Percentiles rank a stretch among this genome's conserved stretches.
Evolutionary conservation across 2,888 invertebrate species (phyloP).

Genomic region (Ischnus inquisitorius): DNA sequence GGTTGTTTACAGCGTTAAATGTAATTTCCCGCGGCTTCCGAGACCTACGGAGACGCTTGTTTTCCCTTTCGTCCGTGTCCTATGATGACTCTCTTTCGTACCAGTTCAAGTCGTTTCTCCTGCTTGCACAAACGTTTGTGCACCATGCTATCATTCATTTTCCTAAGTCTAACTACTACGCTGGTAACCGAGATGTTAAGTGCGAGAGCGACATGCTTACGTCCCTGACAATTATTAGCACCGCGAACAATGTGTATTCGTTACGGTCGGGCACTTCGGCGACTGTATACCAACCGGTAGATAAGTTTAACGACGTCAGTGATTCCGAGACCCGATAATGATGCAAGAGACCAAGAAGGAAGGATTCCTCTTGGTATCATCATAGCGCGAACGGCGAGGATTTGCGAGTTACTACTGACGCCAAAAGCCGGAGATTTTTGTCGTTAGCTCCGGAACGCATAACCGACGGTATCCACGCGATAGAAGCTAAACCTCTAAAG

Average conservation of each 20-base stretch:
- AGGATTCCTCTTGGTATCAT: not conserved
- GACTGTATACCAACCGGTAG: not conserved
- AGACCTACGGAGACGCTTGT: conserved; percentile 53
- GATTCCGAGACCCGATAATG: not conserved
- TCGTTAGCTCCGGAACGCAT: conserved; percentile 17
- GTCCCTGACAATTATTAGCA: too few species aligned
- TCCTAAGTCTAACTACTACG: not conserved
- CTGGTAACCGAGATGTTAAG: conserved; percentile 1
- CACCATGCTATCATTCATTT: not conserved
- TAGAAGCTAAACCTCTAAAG: conserved; percentile 36
- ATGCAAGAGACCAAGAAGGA: not conserved
- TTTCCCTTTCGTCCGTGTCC: conserved; percentile 66
- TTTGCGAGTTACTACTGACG: conserved; percentile 24
- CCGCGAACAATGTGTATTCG: too few species aligned
- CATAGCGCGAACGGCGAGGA: not conserved
- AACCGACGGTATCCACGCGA: conserved; percentile 16
- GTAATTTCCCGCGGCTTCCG: conserved; percentile 53
- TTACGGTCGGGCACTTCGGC: not conserved
- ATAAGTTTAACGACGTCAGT: not conserved
- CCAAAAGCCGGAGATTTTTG: conserved; percentile 10
- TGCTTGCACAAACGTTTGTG: not conserved
- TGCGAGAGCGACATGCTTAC: not conserved
- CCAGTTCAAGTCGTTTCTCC: conserved; percentile 6
- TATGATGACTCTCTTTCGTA: conserved; percentile 54
- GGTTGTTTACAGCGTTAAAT: conserved; percentile 1